Base-by-base conservation (phyloP, 2,888 invertebrate species). In the Rotaria socialis region DNA sequence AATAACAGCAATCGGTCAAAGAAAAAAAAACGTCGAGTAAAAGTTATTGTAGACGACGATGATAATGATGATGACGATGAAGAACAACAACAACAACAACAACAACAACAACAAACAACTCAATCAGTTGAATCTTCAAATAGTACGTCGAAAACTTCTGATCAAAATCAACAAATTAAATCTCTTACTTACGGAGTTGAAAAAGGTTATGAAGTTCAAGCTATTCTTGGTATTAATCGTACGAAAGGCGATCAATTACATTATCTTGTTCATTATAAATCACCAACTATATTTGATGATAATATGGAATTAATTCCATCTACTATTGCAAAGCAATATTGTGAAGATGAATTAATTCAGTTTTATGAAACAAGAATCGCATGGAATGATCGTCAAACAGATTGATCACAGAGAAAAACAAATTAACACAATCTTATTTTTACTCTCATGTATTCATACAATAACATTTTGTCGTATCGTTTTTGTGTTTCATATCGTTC, bases 201-300 rank as follows among this genome's bases (percentile, higher is more conserved):
- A 80, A 43, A 47, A 47, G 80, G 80, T 47, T 47, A 47, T 47
- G 5, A 47, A 47, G 80, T 80, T n/a, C 80, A 80, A 80, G 80
- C 80, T 24, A 19, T 80, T 47, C n/a, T 80, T 24, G 80, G 80
- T 14, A 24, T 80, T 47, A 80, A 80, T n/a, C 43, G 80, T 19
- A 67, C 67, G 6, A 80, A 80, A 47, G 80, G 47, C 10, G n/a
- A 43, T 24, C 11, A 80, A 80, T 47, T 80, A 80, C 43, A 80
- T 14, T 80, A 80, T 80, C 47, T 80, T 80, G 80, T 80, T 80
- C 80, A 80, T 47, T 80, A 80, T 47, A 47, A n/a, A 47, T 47
- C 80, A 47, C 43, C 43, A 4, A 80, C 80, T 7, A 3, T 6
- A 24, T 24, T 80, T 47, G 80, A 80, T 47, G 80, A 80, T 47